Percentiles rank a stretch among this genome's conserved stretches.
Conservation (phyloP, 2,797 vertebrate genomes). For the Parauchenoglanis ngamensis region DNA sequence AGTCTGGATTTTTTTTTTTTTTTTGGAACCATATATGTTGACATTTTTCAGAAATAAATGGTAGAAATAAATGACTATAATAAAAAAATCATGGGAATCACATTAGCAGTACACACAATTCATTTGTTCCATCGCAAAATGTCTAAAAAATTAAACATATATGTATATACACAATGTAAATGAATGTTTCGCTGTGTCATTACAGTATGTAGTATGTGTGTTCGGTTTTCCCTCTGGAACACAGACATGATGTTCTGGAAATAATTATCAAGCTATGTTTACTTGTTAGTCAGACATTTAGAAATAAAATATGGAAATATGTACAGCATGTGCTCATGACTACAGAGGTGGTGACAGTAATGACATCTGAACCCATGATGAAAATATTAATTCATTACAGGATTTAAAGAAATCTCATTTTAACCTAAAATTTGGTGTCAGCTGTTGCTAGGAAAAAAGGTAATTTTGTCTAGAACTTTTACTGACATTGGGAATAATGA, state of each 20-base stretch:
- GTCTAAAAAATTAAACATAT: not conserved
- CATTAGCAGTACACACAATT: not conserved
- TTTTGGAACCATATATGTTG: not conserved
- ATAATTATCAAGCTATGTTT: conserved; percentile 15
- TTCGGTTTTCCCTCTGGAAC: not conserved
- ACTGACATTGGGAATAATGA: not conserved
- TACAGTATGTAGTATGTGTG: not conserved
- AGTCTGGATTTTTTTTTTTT: not conserved
- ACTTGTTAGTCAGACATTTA: conserved; percentile 24
- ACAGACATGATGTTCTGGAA: conserved; percentile 16
- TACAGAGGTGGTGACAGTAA: not conserved
- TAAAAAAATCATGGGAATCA: no score
- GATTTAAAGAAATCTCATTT: not conserved
- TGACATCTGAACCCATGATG: conserved; percentile 4
- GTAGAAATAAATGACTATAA: not conserved
- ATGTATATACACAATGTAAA: not conserved
- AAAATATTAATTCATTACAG: conserved; percentile 1
- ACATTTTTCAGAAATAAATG: not conserved
- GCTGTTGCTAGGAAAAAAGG: not conserved
- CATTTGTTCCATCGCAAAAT: not conserved
- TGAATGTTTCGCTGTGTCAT: not conserved
- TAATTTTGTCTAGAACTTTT: not conserved
- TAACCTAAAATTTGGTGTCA: not conserved
- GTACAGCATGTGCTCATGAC: conserved; percentile 7
- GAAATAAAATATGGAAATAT: not conserved